These are phyloP conservation scores for Spodoptera picta DNA, from an alignment of 2,888 invertebrate genomes.

Conservation along the genomic window DNA sequence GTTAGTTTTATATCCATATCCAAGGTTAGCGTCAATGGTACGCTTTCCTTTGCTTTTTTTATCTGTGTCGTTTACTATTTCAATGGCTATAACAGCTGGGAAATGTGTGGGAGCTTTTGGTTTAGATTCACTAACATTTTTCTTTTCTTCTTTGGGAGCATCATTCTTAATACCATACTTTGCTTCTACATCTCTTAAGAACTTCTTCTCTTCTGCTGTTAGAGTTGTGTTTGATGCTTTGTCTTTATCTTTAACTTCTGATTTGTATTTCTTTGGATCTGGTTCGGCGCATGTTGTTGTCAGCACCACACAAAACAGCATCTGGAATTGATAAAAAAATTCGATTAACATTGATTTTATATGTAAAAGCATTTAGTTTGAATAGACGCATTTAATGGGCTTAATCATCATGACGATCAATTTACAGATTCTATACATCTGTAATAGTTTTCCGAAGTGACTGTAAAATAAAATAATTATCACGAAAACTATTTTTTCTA, in stretches of 20 bases:
- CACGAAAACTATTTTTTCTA: too few species aligned
- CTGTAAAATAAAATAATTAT: too few species aligned
- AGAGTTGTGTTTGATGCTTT: conserved; percentile 70
- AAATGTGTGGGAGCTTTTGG: conserved; percentile 62
- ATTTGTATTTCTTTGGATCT: conserved; percentile 83
- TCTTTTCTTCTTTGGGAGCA: conserved; percentile 57
- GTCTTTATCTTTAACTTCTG: conserved; percentile 68
- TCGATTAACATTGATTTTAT: conserved; percentile 5
- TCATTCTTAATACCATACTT: conserved; percentile 83
- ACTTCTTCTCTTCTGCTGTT: conserved; percentile 81
- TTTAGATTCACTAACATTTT: conserved; percentile 57
- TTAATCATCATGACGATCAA: too few species aligned
- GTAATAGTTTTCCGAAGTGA: too few species aligned
- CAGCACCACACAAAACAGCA: conserved; percentile 71
- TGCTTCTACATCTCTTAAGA: conserved; percentile 83
- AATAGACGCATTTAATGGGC: too few species aligned
- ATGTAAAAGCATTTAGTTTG: too few species aligned
- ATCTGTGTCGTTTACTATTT: conserved; percentile 89
- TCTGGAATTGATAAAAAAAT: conserved; percentile 74
- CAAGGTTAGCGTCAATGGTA: conserved; percentile 92
- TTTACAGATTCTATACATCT: too few species aligned
- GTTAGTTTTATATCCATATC: conserved; percentile 90
- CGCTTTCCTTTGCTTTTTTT: conserved; percentile 89
- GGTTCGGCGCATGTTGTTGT: conserved; percentile 71
- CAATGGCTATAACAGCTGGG: conserved; percentile 89